Evolutionary conservation across 2,113 vertebrate species (phyloP), one percentile per base, ranked within the genome.

Genomic region (Tilapia sparmanii): DNA sequence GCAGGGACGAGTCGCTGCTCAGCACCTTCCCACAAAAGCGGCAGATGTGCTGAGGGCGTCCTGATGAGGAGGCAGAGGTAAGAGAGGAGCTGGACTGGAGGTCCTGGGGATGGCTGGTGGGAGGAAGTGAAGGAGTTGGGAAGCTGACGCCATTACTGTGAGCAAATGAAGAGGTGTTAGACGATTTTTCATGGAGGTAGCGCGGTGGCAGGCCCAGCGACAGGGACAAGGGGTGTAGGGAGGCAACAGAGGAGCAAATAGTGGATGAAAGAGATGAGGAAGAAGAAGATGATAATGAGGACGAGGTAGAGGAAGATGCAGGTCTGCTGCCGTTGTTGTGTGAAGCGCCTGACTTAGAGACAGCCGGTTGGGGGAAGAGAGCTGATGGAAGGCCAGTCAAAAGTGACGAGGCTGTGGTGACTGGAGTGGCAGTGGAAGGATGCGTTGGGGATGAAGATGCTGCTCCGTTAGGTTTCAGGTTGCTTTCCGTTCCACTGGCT

Each of bases 1-100:
- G 98, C 42, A 98, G 96, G 2, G 98, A 98, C 1, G 98, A 98
- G 68, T 99, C 98, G 18, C 98, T 98, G 81, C 98, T 98, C n/a
- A 99, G 96, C 3, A 97, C 96, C 92, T 99, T 99, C 12, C 97
- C 98, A 18, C 98, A 99, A 57, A 98, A 98, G 2, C 97, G 97
- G 71, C 98, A 98, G n/a, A 97, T 96, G 59, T 98, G 98, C 38
- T 96, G 96, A 24, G 93, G 90, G 4, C 96, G 96, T 31, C 94
- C 94, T 4, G 90, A 66, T 5, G 93, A 93, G 5, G 94, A 91
- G 9, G 94, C 90, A 1, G 93, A 89, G 11, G 92, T 90, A 7
- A 96, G 80, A 22, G 94, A 90, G 57, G 96, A 95, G 86, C 89
- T 94, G 61, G 94, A 86, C 66, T 96, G 93, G 45, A 93, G 91